Evolutionary conservation across 2,888 invertebrate species (phyloP).

Genomic region (Chrysotoxum bicinctum): DNA sequence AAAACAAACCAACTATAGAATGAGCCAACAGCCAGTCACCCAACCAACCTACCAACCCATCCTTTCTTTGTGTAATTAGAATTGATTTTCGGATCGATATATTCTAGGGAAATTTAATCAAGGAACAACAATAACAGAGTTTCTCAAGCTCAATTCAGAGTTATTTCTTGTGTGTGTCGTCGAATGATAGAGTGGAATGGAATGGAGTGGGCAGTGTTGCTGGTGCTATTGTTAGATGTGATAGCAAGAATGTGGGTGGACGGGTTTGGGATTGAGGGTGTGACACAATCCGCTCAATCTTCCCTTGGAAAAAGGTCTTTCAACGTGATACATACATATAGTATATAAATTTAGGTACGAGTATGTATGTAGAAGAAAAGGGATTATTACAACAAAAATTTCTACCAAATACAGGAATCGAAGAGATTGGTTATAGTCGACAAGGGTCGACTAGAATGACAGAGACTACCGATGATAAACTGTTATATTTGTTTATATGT

Average conservation of each 20-base stretch:
- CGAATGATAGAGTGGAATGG: background rate
- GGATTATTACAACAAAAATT: slow-evolving; percentile 54
- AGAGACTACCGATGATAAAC: slow-evolving; percentile 32
- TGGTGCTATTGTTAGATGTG: slow-evolving; percentile 18
- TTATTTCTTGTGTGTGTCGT: slow-evolving; percentile 4
- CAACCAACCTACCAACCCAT: slow-evolving; percentile 8
- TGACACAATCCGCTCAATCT: slow-evolving; percentile 30
- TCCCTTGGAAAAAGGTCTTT: slow-evolving; percentile 14
- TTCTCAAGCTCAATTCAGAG: slow-evolving; percentile 37
- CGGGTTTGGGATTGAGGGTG: slow-evolving; percentile 24
- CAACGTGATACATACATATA: slow-evolving; percentile 28
- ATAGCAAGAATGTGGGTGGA: slow-evolving; percentile 22
- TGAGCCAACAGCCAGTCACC: background rate
- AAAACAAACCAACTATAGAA: slow-evolving; percentile 17
- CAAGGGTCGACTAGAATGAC: slow-evolving; percentile 30
- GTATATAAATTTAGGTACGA: background rate
- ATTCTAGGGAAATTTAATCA: slow-evolving; percentile 78
- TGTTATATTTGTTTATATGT: background rate
- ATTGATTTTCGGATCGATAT: slow-evolving; percentile 80
- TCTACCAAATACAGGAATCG: slow-evolving; percentile 27
- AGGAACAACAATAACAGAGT: slow-evolving; percentile 63
- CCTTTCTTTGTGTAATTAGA: slow-evolving; percentile 75
- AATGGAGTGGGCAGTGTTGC: background rate
- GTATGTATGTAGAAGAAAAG: slow-evolving; percentile 13
- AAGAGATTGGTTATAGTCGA: slow-evolving; percentile 19